These are phyloP conservation scores for Drosophila demipolita DNA, from an alignment of 2,888 invertebrate species.

Conservation along the genomic window DNA sequence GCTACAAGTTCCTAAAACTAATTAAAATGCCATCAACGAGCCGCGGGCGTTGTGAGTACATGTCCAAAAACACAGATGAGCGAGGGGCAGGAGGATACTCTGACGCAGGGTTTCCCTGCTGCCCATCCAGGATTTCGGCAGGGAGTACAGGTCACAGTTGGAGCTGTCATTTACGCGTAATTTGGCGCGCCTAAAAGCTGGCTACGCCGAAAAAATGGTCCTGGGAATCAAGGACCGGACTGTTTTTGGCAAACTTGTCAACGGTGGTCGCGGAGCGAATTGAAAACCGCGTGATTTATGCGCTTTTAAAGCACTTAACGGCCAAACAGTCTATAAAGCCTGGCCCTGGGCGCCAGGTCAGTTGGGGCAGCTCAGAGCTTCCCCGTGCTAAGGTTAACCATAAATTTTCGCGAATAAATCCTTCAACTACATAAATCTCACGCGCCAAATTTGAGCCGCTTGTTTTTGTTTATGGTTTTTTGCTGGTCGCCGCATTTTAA, in stretches of 20 bases:
- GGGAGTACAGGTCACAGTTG: constrained; percentile 48
- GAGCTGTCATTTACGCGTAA: constrained; percentile 78
- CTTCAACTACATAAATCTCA: constrained; percentile 84
- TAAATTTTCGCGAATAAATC: constrained; percentile 81
- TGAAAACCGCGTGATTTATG: constrained; percentile 80
- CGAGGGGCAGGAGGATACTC: neutral
- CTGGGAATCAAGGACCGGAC: constrained; percentile 1
- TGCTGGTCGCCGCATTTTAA: constrained; percentile 22
- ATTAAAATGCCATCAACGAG: constrained; percentile 79
- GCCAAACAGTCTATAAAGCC: constrained; percentile 78
- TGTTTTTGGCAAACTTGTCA: constrained; percentile 72
- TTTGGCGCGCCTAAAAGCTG: constrained; percentile 77
- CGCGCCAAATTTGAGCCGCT: constrained; percentile 72
- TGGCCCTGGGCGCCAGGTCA: constrained; percentile 54
- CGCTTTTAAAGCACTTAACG: constrained; percentile 83
- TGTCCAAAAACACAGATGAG: constrained; percentile 2
- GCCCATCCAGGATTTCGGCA: constrained; percentile 2
- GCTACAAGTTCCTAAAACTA: constrained; percentile 76
- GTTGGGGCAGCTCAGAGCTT: constrained; percentile 5
- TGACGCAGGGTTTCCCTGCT: neutral
- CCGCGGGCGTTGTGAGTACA: constrained; percentile 54
- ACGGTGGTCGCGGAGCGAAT: constrained; percentile 55
- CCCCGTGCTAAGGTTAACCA: constrained; percentile 51
- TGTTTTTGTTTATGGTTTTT: constrained; percentile 34
- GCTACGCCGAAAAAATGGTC: constrained; percentile 18